Evolutionary conservation across 2,888 invertebrate species (phyloP).

Genomic region (Diogma glabrata): DNA sequence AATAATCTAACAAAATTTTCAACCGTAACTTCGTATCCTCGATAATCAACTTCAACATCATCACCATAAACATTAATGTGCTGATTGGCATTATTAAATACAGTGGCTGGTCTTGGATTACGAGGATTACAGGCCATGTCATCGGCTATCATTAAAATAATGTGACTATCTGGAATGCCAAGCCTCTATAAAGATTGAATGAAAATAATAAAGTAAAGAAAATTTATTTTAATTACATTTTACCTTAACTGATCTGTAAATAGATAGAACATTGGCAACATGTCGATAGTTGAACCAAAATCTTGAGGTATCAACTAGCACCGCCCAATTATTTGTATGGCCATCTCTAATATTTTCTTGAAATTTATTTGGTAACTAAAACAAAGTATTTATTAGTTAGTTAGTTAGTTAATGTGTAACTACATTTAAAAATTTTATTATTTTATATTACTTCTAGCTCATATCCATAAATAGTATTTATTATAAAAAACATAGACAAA

Average conservation of each 20-base stretch:
- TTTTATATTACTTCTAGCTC: constrained; percentile 2
- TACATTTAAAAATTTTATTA: background rate
- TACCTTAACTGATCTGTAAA: constrained; percentile 89
- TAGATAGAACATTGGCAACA: constrained; percentile 96
- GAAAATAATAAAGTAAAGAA: background rate
- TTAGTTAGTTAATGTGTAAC: no score
- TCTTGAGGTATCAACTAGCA: constrained; percentile 93
- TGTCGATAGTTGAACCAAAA: constrained; percentile 99
- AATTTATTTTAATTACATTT: background rate
- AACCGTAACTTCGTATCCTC: constrained; percentile 90
- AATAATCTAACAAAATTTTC: constrained; percentile 95
- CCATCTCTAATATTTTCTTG: constrained; percentile 27
- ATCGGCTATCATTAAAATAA: constrained; percentile 98
- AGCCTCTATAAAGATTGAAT: constrained; percentile 43
- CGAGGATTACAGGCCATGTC: constrained; percentile 99
- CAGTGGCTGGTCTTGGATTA: constrained; percentile 94
- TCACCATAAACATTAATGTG: constrained; percentile 98
- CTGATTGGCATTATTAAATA: constrained; percentile 96
- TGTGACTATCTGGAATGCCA: constrained; percentile 98
- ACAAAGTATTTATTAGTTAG: no score
- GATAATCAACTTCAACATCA: constrained; percentile 97
- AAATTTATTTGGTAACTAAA: constrained; percentile 28
- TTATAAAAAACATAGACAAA: no score
- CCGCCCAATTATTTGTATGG: constrained; percentile 99
- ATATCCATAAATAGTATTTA: no score